Evolutionary conservation across 2,113 vertebrate genomes (phyloP).

Genomic region (Tauraco erythrolophus): DNA sequence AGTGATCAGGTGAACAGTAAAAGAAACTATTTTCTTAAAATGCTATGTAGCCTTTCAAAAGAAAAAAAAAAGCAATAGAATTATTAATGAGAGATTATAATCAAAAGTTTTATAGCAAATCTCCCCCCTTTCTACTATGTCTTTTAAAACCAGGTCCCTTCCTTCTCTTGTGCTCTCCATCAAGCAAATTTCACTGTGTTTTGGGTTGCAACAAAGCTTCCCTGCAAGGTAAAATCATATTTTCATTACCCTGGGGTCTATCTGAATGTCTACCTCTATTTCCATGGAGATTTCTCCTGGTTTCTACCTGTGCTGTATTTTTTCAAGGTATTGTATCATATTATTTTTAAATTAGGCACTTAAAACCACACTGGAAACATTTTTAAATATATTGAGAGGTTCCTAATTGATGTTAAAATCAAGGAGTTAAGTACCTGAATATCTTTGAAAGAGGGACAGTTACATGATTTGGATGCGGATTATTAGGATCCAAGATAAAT

Average conservation of each 20-base stretch:
- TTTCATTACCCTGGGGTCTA: fast-evolving
- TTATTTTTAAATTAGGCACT: not conserved
- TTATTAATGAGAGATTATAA: not conserved
- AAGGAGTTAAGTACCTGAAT: not conserved
- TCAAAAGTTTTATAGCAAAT: not conserved
- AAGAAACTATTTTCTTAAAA: not conserved
- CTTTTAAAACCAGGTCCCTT: not conserved
- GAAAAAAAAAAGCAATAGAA: not conserved
- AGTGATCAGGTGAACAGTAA: not conserved
- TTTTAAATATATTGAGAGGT: not conserved
- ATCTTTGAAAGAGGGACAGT: not conserved
- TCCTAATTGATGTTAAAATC: not conserved
- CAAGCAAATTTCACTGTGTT: not conserved
- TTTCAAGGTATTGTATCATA: not conserved
- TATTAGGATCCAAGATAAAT: not conserved
- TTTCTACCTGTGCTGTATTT: not conserved
- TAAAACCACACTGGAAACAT: not conserved
- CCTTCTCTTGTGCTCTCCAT: not conserved
- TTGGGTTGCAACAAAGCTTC: not conserved
- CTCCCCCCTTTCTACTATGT: not conserved
- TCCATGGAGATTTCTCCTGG: not conserved
- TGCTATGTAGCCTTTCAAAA: not conserved
- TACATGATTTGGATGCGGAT: not conserved
- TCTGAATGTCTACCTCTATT: not conserved
- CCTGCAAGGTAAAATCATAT: not conserved